These are phyloP conservation scores for Ladona fulva DNA, from an alignment of 1,140 invertebrate genomes.

Conservation along the genomic window DNA sequence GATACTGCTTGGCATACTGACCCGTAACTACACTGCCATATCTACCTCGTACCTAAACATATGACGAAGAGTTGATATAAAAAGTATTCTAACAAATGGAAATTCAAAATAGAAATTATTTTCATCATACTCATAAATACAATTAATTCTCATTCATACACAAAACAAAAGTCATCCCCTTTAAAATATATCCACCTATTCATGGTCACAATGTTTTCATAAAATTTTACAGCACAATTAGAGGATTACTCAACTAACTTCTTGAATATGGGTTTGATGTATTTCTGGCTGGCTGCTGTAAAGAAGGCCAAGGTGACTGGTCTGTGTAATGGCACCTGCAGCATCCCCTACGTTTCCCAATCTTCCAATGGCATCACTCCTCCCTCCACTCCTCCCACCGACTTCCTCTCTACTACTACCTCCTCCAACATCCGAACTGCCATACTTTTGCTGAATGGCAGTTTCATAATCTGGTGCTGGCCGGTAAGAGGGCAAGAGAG, in stretches of 20 bases:
- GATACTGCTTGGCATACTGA: constrained; percentile 26
- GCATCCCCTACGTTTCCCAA: background rate
- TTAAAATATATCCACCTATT: too few relatives aligned
- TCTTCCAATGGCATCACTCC: background rate
- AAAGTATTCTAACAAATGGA: too few relatives aligned
- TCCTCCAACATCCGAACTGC: constrained; percentile 20
- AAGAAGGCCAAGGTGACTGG: constrained; percentile 27
- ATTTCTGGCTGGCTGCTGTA: constrained; percentile 58
- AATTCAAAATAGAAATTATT: too few relatives aligned
- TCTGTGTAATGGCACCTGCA: background rate
- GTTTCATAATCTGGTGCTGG: constrained; percentile 91
- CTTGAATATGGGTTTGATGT: constrained; percentile 38
- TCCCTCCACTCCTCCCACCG: background rate
- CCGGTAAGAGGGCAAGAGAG: constrained; percentile 77
- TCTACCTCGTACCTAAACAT: background rate
- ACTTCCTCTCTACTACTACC: background rate
- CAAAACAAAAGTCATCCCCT: too few relatives aligned
- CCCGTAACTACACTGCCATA: background rate
- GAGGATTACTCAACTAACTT: constrained; percentile 16
- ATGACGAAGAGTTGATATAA: background rate
- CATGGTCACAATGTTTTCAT: too few relatives aligned
- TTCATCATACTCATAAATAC: too few relatives aligned
- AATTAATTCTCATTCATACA: too few relatives aligned
- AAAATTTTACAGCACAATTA: too few relatives aligned
- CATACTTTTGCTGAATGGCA: constrained; percentile 61